phyloP scores from a whole-genome alignment of 2,797 vertebrate genomes.

The Sebastes taczanowskii region DNA sequence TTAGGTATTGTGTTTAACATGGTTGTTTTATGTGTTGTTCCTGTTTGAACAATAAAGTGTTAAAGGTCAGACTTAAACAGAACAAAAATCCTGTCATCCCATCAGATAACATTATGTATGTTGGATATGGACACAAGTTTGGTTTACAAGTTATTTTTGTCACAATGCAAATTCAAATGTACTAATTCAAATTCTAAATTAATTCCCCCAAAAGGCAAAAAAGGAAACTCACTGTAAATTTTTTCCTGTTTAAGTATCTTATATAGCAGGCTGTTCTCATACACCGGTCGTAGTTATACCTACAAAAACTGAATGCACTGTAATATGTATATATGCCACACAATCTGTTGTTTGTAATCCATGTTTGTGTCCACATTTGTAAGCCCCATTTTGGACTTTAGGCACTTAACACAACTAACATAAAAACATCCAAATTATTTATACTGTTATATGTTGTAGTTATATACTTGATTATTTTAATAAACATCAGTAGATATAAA shows the following conservation, averaged over 20 bases:
- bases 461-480: too few species aligned
- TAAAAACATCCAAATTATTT: too few species aligned
- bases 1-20: conserved; percentile 22
- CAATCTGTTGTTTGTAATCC: too few species aligned
- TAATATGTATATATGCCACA: too few species aligned
- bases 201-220: neutral
- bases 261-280: too few species aligned
- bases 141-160: neutral
- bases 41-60: conserved; percentile 24
- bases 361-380: too few species aligned
- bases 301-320: too few species aligned
- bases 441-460: too few species aligned
- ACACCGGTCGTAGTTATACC: too few species aligned
- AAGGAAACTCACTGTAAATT: neutral
- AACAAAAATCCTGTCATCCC: neutral
- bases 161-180: neutral
- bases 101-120: neutral
- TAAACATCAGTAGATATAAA: neutral
- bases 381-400: neutral
- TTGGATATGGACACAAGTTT: neutral
- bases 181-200: neutral
- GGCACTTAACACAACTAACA: too few species aligned
- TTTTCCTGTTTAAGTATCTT: neutral
- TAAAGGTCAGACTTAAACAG: conserved; percentile 27
- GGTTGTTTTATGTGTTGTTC: conserved; percentile 18